Percentiles rank a stretch among this genome's conserved stretches.
These are phyloP conservation scores for Caranx melampygus DNA, from an alignment of 2,113 vertebrate species.

Conservation along the genomic window DNA sequence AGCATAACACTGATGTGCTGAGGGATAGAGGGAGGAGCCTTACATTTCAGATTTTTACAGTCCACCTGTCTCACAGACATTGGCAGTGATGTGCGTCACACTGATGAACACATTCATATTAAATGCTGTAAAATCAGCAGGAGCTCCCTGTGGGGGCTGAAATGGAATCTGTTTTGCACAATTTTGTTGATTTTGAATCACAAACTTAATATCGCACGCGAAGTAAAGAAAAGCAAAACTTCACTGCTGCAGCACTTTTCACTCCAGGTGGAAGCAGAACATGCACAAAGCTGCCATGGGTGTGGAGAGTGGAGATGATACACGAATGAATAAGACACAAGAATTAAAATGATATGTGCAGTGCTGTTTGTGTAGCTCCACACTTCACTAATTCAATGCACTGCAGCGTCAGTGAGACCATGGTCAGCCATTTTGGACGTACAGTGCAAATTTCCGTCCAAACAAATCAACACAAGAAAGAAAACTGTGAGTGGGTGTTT, in stretches of 20 bases:
- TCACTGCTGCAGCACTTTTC: no score
- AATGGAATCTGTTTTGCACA: conserved; percentile 26
- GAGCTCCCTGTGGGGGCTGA: conserved; percentile 14
- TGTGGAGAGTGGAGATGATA: no score
- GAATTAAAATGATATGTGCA: no score
- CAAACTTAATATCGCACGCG: conserved; percentile 14
- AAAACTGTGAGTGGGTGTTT: background rate
- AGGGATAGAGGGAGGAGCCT: conserved; percentile 31
- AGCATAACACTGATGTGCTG: conserved; percentile 40
- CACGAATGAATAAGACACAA: no score
- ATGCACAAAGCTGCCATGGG: no score
- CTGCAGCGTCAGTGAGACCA: background rate
- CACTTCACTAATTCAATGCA: background rate
- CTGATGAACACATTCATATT: conserved; percentile 44
- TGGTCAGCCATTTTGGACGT: background rate
- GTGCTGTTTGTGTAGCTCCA: background rate
- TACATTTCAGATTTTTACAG: conserved; percentile 51
- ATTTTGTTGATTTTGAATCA: conserved; percentile 31
- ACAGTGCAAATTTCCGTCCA: background rate
- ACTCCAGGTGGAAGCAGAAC: background rate
- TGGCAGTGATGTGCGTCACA: conserved; percentile 14
- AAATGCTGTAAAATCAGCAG: conserved; percentile 26
- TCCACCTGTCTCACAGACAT: conserved; percentile 43
- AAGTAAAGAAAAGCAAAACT: no score
- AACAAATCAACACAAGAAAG: background rate